phyloP scores from a whole-genome alignment of 2,113 vertebrate genomes.

The Microcebus griseorufus region DNA sequence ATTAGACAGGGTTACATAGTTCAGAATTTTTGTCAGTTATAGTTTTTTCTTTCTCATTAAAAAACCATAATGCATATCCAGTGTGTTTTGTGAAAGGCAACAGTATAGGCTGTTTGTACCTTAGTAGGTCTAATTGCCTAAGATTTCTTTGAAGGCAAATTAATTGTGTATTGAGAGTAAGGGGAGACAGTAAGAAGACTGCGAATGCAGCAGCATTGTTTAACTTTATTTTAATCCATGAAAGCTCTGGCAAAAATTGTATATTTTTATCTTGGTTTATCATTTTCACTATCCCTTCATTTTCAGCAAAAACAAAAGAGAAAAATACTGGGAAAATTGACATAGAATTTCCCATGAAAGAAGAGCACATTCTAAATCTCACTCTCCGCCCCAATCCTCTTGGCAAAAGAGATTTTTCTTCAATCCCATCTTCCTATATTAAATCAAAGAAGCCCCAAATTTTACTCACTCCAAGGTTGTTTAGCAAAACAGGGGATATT shows the following conservation, averaged over 20 bases:
- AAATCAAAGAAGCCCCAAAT: neutral
- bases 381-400: neutral
- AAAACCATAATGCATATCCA: neutral
- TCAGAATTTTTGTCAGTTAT: neutral
- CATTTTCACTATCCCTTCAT: neutral
- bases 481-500: neutral
- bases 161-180: neutral
- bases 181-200: neutral
- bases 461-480: neutral
- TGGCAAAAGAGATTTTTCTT: neutral
- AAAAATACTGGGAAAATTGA: neutral
- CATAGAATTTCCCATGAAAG: neutral
- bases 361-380: neutral
- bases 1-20: neutral
- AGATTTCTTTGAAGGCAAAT: neutral
- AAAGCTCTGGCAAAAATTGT: neutral
- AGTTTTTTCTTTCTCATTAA: neutral
- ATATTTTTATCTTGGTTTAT: neutral
- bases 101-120: neutral
- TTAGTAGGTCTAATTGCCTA: neutral
- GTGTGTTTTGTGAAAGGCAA: neutral
- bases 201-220: neutral
- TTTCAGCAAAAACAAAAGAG: neutral
- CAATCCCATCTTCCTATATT: neutral
- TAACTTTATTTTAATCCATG: neutral